Evolutionary conservation across 2,113 vertebrate genomes (phyloP), one percentile per base, ranked within the genome.

Genomic region (human): DNA sequence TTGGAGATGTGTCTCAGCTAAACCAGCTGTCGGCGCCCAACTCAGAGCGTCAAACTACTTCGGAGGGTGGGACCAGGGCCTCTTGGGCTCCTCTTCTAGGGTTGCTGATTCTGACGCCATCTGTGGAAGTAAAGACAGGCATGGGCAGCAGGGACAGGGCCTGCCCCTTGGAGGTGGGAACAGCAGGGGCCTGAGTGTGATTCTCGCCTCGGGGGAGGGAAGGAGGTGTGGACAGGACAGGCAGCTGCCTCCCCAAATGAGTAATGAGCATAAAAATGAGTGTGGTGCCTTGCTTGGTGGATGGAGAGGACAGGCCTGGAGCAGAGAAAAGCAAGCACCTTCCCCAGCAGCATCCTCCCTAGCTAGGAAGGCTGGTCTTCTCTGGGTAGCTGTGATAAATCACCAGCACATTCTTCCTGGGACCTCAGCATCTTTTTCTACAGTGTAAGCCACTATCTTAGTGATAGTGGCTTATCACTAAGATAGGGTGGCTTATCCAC

Each of bases 151-250:
- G 20, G 68, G 16, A 20, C n/a, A 16, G 52, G 35, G 78, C 16
- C 8, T 48, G 32, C 16, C 48, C 35, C 48, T 27, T 80, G 45
- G 93, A 61, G 66, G 45, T 13, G 14, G 9, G 32, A 38, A 25
- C 8, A 4, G 45, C 13, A 1, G 6, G 35, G 4, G n/a, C 23
- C 32, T 4, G 6, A 50, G 59, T 0, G 0, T 23, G 90, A n/a
- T 73, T 30, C 27, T 14, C 22, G 12, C 30, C 66, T 64, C 30
- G 6, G 75, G 30, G 45, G 35, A 66, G n/a, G 64, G 23, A 27
- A 2, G 17, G 9, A 9, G 12, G 16, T 30, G 16, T 32, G 45
- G 78, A 68, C n/a, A 17, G 76, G 13, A 23, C 18, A 40, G 40
- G 30, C 16, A 48, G 75, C 8, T 14, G 6, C 32, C 40, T 83